Evolutionary conservation across 2,113 vertebrate species (phyloP).

Genomic region (Thinocorus orbignyianus): DNA sequence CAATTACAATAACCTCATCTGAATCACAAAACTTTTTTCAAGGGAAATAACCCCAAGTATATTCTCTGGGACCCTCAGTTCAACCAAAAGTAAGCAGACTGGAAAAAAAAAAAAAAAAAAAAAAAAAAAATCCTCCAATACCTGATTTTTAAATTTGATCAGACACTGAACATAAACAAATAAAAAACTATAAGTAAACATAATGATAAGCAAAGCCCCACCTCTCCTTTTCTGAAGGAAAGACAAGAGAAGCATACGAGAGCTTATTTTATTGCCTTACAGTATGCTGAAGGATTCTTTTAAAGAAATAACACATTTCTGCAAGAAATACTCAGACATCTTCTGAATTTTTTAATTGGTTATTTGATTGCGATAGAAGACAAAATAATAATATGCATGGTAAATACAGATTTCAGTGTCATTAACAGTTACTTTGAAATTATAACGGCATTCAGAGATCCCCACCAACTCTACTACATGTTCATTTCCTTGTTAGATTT

Average conservation of each 20-base stretch:
- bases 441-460: neutral
- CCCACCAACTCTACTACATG: neutral
- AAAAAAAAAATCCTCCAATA: neutral
- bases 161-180: neutral
- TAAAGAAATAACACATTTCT: neutral
- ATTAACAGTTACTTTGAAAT: neutral
- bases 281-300: neutral
- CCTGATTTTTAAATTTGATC: neutral
- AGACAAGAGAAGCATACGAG: neutral
- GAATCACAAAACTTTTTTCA: neutral
- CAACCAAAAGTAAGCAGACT: neutral
- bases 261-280: neutral
- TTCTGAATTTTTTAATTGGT: neutral
- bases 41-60: accelerated
- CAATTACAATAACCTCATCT: neutral
- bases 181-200: neutral
- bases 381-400: neutral
- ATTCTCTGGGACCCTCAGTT: neutral
- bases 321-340: neutral
- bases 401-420: neutral
- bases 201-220: neutral
- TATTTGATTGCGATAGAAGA: neutral
- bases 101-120: neutral
- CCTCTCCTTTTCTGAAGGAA: neutral
- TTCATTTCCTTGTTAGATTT: neutral